These are phyloP conservation scores for Cosmia pyralina DNA, from an alignment of 2,888 invertebrate species.

Conservation along the genomic window DNA sequence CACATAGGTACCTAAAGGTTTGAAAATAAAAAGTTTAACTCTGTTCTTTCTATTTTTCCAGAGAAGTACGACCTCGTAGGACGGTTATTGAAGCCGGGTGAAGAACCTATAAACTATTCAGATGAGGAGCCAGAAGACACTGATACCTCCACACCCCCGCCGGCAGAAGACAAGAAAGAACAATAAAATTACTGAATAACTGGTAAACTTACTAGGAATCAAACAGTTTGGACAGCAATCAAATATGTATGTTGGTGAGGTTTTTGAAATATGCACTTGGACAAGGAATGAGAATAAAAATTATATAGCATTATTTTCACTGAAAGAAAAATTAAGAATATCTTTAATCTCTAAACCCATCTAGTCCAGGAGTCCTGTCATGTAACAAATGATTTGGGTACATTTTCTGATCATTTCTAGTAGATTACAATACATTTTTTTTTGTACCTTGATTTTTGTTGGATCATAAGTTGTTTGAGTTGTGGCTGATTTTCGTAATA, in stretches of 20 bases:
- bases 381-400: neutral
- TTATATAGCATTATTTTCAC: slow-evolving; percentile 2
- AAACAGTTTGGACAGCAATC: slow-evolving; percentile 49
- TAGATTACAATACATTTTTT: too few relatives aligned
- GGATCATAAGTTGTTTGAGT: neutral
- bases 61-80: slow-evolving; percentile 98
- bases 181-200: slow-evolving; percentile 69
- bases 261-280: slow-evolving; percentile 17
- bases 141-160: slow-evolving; percentile 78
- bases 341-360: neutral
- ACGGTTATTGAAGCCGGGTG: slow-evolving; percentile 96
- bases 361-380: neutral
- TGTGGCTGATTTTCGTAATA: too few relatives aligned
- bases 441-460: neutral
- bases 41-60: slow-evolving; percentile 84
- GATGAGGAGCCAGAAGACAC: slow-evolving; percentile 94
- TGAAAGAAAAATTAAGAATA: neutral
- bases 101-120: slow-evolving; percentile 96
- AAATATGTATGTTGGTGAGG: slow-evolving; percentile 8
- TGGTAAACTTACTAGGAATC: slow-evolving; percentile 27
- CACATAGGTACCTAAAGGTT: neutral
- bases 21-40: neutral
- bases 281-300: slow-evolving; percentile 11
- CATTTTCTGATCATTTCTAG: neutral
- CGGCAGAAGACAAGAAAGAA: slow-evolving; percentile 79